Evolutionary conservation across 1,140 invertebrate genomes (phyloP), one percentile per base, ranked within the genome.

Genomic region (Radopholus similis): DNA sequence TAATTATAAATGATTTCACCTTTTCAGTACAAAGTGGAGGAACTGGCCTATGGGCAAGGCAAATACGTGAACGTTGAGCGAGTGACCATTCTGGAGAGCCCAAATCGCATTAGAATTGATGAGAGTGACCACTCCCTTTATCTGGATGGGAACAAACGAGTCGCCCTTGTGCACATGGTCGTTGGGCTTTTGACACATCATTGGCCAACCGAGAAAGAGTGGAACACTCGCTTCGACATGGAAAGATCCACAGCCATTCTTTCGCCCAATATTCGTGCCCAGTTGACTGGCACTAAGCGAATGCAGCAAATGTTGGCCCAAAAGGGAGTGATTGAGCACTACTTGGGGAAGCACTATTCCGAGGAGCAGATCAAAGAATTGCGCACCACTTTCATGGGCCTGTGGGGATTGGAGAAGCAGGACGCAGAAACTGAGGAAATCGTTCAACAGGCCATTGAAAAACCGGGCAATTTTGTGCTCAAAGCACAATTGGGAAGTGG

Each of bases 191-290:
- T 49, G 2, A 35, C 58, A 0, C 37, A 62, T 13, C 34, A 62
- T 13, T 62, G 21, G 9, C 42, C 49, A 5, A 62, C 42, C 37
- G 58, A 62, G 32, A 35, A 30, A 21, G 58, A 62, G 44, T 62
- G 58, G 58, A 49, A 35, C 2, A 34, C 40, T 4, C 58, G 49
- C 11, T 23, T 42, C 1, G 30, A 26, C 21, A 62, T 62, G 40
- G 58, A 62, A 21, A 9, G 58, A 23, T 62, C 58, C 4, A 62
- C 15, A 26, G 58, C 58, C 37, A 62, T 62, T 32, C 28, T 62
- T 35, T 62, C 58, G 6, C 58, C 58, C 9, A 62, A 62, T 28
- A 62, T 62, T 26, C 58, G 58, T 18, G 23, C 34, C 9, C 58
- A 62, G 2, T 8, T 62, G 38, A 13, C 37, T 40, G 21, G 58